These are phyloP conservation scores for Gobiocypris rarus DNA, from an alignment of 2,113 vertebrate genomes.

Conservation along the genomic window DNA sequence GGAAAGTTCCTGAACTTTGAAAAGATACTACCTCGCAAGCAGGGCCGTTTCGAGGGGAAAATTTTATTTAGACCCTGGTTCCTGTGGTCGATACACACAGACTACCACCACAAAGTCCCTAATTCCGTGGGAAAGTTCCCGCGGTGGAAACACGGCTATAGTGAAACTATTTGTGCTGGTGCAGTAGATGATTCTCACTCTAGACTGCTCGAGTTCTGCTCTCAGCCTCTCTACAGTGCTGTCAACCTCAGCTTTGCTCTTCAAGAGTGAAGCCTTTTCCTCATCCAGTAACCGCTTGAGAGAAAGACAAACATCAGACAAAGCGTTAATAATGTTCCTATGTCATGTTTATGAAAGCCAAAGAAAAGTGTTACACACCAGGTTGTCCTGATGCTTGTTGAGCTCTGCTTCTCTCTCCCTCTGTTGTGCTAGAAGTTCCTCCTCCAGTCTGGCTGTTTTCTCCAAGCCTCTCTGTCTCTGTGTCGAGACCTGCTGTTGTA, in stretches of 20 bases:
- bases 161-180: background rate
- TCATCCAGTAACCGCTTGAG: slow-evolving; percentile 49
- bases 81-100: no score
- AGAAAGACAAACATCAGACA: slow-evolving; percentile 23
- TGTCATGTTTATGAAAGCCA: background rate
- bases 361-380: slow-evolving; percentile 35
- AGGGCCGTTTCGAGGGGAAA: no score
- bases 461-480: slow-evolving; percentile 61
- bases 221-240: slow-evolving; percentile 18
- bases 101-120: no score
- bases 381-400: slow-evolving; percentile 37
- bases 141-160: no score
- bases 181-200: slow-evolving; percentile 43
- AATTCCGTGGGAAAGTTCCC: no score
- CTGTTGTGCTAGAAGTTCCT: slow-evolving; percentile 47
- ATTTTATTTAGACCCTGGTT: no score
- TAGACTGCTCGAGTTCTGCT: slow-evolving; percentile 48
- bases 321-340: background rate
- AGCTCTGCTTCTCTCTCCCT: slow-evolving; percentile 42
- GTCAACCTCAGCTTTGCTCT: slow-evolving; percentile 45
- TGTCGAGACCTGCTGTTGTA: slow-evolving; percentile 57
- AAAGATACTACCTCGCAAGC: no score
- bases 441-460: slow-evolving; percentile 54
- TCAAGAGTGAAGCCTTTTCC: slow-evolving; percentile 47
- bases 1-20: no score